A percentile compares a stretch with the other conserved stretches of the same genome.
These are phyloP conservation scores for Stictocephala bisonia DNA, from an alignment of 2,888 invertebrate species.

Conservation along the genomic window DNA sequence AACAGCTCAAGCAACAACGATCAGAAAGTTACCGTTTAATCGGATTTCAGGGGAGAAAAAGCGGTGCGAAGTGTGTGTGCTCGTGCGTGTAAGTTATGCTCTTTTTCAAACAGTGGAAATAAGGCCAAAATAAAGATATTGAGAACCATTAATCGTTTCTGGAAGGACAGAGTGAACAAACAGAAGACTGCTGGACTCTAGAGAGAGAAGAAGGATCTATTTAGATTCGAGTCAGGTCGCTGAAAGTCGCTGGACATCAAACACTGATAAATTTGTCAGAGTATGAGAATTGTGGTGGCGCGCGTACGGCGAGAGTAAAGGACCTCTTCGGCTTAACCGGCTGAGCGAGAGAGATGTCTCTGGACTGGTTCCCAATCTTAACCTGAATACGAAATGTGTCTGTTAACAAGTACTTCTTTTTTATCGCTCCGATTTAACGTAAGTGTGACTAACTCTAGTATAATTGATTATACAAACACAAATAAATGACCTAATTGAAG, in stretches of 20 bases:
- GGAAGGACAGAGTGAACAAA: slow-evolving; percentile 17
- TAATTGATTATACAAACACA: slow-evolving; percentile 24
- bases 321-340: slow-evolving; percentile 4
- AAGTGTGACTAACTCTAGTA: slow-evolving; percentile 33
- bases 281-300: slow-evolving; percentile 43
- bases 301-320: slow-evolving; percentile 16
- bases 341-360: slow-evolving; percentile 20
- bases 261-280: slow-evolving; percentile 47
- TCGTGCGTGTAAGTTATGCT: not conserved
- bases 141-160: not conserved
- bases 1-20: too few relatives aligned
- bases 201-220: slow-evolving; percentile 29
- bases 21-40: too few relatives aligned
- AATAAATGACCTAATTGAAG: slow-evolving; percentile 7
- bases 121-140: not conserved
- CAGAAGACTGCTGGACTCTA: slow-evolving; percentile 21
- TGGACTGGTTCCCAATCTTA: slow-evolving; percentile 40
- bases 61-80: too few relatives aligned
- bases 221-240: slow-evolving; percentile 35
- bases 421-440: slow-evolving; percentile 14
- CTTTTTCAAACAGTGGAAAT: not conserved
- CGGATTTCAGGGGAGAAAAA: too few relatives aligned
- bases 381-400: slow-evolving; percentile 39
- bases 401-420: slow-evolving; percentile 35
- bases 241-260: slow-evolving; percentile 38